Evolutionary conservation across 2,113 vertebrate species (phyloP), one percentile per base, ranked within the genome.

Genomic region (Indicator indicator): DNA sequence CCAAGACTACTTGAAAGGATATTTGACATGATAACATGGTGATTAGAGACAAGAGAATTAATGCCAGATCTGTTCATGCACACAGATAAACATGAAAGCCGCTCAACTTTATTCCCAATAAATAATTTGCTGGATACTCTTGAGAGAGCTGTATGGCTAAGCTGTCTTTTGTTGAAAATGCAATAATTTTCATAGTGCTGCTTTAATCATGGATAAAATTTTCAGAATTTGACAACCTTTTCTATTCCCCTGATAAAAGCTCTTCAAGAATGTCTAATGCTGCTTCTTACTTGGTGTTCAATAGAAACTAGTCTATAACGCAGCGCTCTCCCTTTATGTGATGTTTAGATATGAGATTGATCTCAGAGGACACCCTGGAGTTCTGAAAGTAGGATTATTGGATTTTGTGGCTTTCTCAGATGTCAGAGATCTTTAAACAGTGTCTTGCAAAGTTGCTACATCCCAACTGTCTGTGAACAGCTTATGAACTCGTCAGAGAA

Each of bases 321-420:
- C 97, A 93, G 93, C 96, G 97, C 98, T 98, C 97, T 98, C 97
- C 96, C 98, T 99, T 98, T 98, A 99, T 99, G 99, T 99, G 99
- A 99, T 99, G 99, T 99, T 99, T 99, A 98, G 99, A 99, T 99
- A 98, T 98, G 98, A 98, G 98, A 99, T 99, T 99, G 99, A 99
- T 99, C 99, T 99, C 97, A 90, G 95, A 98, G 98, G 98, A 99
- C 99, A 98, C 98, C 98, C 99, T 97, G 97, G 97, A 98, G 98
- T 99, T 99, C 98, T 99, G 98, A 99, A 99, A 99, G 99, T 98
- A 97, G 99, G 99, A 99, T 99, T 99, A 99, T 99, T 99, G 99
- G 99, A 99, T 99, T 99, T 97, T 98, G 98, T 98, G 98, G 98
- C 98, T 99, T 98, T 98, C 98, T 99, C 98, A 99, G 99, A 99